Conservation (phyloP, 2,797 vertebrate genomes). For the Moxostoma hubbsi region DNA sequence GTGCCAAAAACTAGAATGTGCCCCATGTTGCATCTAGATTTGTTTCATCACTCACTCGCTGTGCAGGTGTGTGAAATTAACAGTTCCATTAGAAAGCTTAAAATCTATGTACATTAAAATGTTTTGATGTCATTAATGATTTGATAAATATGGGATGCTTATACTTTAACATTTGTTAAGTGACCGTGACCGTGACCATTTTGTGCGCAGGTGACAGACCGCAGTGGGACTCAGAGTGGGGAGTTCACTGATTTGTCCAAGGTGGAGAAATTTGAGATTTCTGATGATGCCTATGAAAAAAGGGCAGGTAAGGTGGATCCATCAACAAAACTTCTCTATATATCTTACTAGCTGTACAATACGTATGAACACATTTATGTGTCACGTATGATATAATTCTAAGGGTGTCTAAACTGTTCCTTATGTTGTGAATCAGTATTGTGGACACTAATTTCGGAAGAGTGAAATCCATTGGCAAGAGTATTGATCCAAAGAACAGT, state of each 20-base stretch:
- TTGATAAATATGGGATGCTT: too few species aligned
- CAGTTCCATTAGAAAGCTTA: neutral
- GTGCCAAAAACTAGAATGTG: neutral
- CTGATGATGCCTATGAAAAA: slow-evolving; percentile 83
- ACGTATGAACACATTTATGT: too few species aligned
- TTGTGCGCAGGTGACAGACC: slow-evolving; percentile 82
- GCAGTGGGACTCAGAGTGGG: slow-evolving; percentile 77
- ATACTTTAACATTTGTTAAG: neutral
- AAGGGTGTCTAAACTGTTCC: too few species aligned
- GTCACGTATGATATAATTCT: too few species aligned
- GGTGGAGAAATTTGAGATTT: slow-evolving; percentile 85
- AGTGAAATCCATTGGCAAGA: too few species aligned
- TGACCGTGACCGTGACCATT: slow-evolving; percentile 1
- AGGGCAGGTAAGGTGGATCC: slow-evolving; percentile 76
- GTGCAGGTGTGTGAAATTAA: neutral
- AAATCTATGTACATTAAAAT: too few species aligned
- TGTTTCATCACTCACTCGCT: neutral
- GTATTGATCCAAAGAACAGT: too few species aligned
- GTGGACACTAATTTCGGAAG: too few species aligned
- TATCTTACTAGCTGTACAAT: too few species aligned
- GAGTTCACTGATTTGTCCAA: slow-evolving; percentile 84
- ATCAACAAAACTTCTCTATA: neutral
- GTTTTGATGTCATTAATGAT: too few species aligned
- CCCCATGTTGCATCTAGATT: neutral
- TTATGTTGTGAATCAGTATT: too few species aligned